Conservation (phyloP, 2,113 vertebrate genomes). For the Synodontis membranacea region DNA sequence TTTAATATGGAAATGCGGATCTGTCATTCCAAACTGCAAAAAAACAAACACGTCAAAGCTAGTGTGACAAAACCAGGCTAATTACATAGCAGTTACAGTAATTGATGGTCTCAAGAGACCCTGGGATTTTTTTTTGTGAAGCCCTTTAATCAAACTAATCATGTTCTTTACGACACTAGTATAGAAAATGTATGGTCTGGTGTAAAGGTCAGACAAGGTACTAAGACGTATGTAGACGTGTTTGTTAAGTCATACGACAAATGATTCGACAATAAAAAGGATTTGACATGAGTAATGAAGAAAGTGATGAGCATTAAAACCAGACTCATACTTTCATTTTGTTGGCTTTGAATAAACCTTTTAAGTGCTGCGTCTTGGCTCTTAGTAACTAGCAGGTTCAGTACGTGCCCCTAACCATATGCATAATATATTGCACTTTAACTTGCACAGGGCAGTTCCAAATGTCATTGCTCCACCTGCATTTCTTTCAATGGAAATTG, state of each 20-base stretch:
- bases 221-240: not conserved
- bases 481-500: not conserved
- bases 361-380: not conserved
- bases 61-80: not conserved
- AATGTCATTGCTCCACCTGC: not conserved
- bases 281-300: not conserved
- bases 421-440: not conserved
- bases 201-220: not conserved
- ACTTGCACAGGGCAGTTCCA: not conserved
- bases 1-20: constrained; percentile 1
- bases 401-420: not conserved
- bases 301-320: not conserved
- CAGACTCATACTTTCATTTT: not conserved
- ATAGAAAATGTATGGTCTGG: not conserved
- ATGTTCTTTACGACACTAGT: not conserved
- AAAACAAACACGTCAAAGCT: not conserved
- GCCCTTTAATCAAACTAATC: not conserved
- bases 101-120: not conserved
- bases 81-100: not conserved
- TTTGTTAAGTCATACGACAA: not conserved
- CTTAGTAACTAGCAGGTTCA: not conserved
- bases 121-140: constrained; percentile 5
- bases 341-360: not conserved
- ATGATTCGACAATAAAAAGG: not conserved
- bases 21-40: not conserved